These are phyloP conservation scores for Asarcornis scutulata DNA, from an alignment of 2,113 vertebrate genomes.

Conservation along the genomic window DNA sequence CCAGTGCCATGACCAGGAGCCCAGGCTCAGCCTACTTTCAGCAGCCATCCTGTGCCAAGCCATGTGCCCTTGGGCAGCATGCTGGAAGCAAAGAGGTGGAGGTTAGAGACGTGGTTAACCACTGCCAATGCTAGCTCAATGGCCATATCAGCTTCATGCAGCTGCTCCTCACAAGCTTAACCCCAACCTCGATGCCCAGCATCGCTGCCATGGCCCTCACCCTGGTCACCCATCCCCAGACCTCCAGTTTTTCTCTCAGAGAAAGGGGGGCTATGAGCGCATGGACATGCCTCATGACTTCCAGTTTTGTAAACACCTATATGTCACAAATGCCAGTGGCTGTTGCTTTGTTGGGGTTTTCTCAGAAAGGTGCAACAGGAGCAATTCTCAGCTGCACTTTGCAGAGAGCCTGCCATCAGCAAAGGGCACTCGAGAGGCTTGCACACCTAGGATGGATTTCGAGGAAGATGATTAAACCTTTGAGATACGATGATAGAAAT, in stretches of 20 bases:
- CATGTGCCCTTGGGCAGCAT: not conserved
- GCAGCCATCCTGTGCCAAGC: not conserved
- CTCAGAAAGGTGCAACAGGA: accelerated
- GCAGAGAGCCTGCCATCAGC: accelerated
- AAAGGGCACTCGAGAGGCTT: not conserved
- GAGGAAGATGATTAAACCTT: not conserved
- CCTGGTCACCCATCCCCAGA: not conserved
- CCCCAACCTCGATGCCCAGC: accelerated
- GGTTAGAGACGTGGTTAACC: not conserved
- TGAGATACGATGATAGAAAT: not conserved
- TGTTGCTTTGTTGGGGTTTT: not conserved
- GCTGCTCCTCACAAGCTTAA: not conserved
- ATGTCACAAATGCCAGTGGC: not conserved
- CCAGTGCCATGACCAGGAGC: not conserved
- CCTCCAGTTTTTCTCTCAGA: not conserved
- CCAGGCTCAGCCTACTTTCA: not conserved
- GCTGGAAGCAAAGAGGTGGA: not conserved
- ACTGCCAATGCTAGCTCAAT: accelerated
- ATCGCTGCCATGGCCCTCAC: not conserved
- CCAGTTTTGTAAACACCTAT: not conserved
- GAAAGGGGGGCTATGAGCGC: not conserved
- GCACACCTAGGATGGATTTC: not conserved
- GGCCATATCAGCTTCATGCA: accelerated
- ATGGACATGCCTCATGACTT: accelerated
- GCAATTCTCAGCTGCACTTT: not conserved